A percentile compares a stretch with the other conserved stretches of the same genome.
Conservation (phyloP, 1,140 invertebrate genomes). For the Microvelia longipes region DNA sequence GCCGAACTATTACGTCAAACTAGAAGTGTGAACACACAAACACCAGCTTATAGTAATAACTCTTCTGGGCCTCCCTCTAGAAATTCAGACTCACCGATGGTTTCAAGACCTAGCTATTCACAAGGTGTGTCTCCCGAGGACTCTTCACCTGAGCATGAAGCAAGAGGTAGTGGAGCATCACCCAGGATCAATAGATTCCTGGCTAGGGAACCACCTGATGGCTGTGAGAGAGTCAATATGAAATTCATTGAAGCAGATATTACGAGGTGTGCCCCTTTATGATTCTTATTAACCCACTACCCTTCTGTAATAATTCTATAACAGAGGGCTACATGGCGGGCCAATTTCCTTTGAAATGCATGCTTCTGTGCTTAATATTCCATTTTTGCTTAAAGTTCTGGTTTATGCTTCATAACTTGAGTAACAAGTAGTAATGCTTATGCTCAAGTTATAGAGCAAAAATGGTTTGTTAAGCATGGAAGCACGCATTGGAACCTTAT, state of each 20-base stretch:
- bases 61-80: constrained; percentile 35
- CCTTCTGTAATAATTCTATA: neutral
- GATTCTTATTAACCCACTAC: neutral
- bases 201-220: constrained; percentile 69
- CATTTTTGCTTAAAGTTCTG: too few species aligned
- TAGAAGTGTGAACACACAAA: constrained; percentile 68
- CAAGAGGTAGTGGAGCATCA: constrained; percentile 44
- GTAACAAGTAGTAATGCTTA: too few species aligned
- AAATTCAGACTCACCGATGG: constrained; percentile 40
- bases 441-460: too few species aligned
- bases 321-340: too few species aligned
- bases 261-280: constrained; percentile 34
- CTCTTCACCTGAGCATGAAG: constrained; percentile 41
- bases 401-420: too few species aligned
- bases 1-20: constrained; percentile 50
- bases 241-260: constrained; percentile 43
- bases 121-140: constrained; percentile 32
- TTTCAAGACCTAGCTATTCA: constrained; percentile 40
- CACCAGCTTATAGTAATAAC: constrained; percentile 35
- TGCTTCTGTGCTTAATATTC: too few species aligned
- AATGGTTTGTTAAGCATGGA: too few species aligned
- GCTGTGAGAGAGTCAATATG: constrained; percentile 59
- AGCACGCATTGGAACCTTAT: too few species aligned
- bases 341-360: too few species aligned
- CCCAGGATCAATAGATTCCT: constrained; percentile 71